Evolutionary conservation across 2,888 invertebrate species (phyloP).

Genomic region (Lepas anatifera): DNA sequence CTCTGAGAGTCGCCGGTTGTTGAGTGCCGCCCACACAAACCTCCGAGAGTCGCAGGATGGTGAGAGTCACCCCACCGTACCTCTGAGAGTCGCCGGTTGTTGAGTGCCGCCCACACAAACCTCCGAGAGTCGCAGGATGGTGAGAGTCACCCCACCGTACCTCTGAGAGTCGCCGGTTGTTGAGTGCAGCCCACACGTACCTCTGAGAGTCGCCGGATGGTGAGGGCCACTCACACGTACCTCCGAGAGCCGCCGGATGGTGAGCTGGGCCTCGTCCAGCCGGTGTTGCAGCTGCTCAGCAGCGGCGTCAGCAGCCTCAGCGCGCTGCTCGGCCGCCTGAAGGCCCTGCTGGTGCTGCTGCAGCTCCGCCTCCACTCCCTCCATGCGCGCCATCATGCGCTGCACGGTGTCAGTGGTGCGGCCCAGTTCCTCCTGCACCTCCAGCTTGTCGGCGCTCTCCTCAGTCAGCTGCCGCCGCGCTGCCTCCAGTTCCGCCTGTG

Average conservation of each 20-base stretch:
- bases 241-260: background rate
- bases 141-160: too few relatives aligned
- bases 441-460: conserved; percentile 58
- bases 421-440: conserved; percentile 58
- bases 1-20: too few relatives aligned
- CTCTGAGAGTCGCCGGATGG: too few relatives aligned
- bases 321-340: background rate
- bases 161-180: too few relatives aligned
- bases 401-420: conserved; percentile 43
- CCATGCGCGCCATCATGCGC: conserved; percentile 27
- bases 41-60: too few relatives aligned
- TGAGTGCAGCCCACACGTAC: too few relatives aligned
- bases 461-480: conserved; percentile 43
- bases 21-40: too few relatives aligned
- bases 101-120: too few relatives aligned
- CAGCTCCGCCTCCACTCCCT: conserved; percentile 25
- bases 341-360: background rate
- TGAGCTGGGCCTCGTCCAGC: background rate
- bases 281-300: background rate
- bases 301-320: background rate
- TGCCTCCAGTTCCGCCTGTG: background rate
- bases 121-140: too few relatives aligned
- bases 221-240: too few relatives aligned
- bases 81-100: too few relatives aligned
- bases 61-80: too few relatives aligned